These are phyloP conservation scores for Dryas iulia DNA, from an alignment of 1,140 invertebrate species.

Conservation along the genomic window DNA sequence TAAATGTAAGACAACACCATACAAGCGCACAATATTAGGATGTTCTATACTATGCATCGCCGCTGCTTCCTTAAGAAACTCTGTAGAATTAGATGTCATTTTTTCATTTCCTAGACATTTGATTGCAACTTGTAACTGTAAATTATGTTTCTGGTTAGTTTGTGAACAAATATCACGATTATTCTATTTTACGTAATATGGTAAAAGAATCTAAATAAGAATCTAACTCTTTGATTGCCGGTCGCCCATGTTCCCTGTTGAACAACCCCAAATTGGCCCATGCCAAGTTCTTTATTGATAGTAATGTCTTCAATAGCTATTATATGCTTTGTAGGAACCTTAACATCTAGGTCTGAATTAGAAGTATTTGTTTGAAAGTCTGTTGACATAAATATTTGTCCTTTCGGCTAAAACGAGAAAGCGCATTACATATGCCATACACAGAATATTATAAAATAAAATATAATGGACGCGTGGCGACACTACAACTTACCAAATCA, in stretches of 20 bases:
- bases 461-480: not conserved
- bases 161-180: too few species aligned
- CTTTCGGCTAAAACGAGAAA: constrained; percentile 41
- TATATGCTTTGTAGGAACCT: constrained; percentile 95
- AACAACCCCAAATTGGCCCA: constrained; percentile 98
- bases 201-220: constrained; percentile 1
- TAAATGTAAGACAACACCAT: constrained; percentile 97
- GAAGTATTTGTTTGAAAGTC: constrained; percentile 47
- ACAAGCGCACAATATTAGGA: constrained; percentile 97
- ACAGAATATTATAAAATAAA: not conserved
- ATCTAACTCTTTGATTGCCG: constrained; percentile 91
- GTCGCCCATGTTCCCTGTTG: constrained; percentile 99
- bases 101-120: constrained; percentile 96
- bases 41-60: constrained; percentile 99
- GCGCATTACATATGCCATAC: not conserved
- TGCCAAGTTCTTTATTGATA: constrained; percentile 96
- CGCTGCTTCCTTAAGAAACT: constrained; percentile 98
- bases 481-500: constrained; percentile 74
- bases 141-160: not conserved
- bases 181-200: too few species aligned
- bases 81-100: constrained; percentile 97
- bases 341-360: constrained; percentile 47
- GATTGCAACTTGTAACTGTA: constrained; percentile 96
- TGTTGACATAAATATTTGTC: constrained; percentile 37
- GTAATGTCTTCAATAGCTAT: constrained; percentile 96